phyloP scores from a whole-genome alignment of 2,113 vertebrate genomes.

The Oophaga pumilio region DNA sequence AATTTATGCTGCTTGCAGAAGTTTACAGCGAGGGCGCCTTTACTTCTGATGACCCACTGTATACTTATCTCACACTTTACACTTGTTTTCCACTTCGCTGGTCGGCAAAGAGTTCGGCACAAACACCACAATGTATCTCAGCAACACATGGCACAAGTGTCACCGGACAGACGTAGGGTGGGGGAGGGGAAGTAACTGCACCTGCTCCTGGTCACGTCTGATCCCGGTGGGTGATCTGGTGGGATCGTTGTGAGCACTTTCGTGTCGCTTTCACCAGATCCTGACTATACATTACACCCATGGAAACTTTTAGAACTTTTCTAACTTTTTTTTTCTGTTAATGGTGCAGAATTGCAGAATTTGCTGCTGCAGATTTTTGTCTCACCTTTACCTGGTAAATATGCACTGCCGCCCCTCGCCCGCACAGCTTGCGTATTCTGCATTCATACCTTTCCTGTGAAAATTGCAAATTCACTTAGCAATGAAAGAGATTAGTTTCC shows the following conservation, averaged over 20 bases:
- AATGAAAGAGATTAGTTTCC: not conserved
- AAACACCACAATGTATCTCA: no score
- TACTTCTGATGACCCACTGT: no score
- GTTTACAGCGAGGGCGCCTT: no score
- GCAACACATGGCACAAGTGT: no score
- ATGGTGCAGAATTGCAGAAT: not conserved
- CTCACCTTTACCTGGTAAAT: conserved; percentile 41
- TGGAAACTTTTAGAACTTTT: not conserved
- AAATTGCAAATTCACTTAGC: not conserved
- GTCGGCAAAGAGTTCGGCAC: no score
- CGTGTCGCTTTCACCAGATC: no score
- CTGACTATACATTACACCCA: not conserved
- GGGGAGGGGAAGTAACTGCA: not conserved
- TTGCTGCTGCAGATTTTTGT: not conserved
- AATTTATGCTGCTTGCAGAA: no score
- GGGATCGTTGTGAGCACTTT: no score
- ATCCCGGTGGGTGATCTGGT: not conserved
- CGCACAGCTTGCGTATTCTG: not conserved
- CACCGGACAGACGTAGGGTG: no score
- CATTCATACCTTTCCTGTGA: conserved; percentile 7
- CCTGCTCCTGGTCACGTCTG: not conserved
- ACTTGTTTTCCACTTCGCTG: no score
- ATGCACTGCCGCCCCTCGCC: not conserved
- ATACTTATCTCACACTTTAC: no score
- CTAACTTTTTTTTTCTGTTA: not conserved